These are phyloP conservation scores for Papilio gigon DNA, from an alignment of 2,888 invertebrate genomes.

Conservation along the genomic window DNA sequence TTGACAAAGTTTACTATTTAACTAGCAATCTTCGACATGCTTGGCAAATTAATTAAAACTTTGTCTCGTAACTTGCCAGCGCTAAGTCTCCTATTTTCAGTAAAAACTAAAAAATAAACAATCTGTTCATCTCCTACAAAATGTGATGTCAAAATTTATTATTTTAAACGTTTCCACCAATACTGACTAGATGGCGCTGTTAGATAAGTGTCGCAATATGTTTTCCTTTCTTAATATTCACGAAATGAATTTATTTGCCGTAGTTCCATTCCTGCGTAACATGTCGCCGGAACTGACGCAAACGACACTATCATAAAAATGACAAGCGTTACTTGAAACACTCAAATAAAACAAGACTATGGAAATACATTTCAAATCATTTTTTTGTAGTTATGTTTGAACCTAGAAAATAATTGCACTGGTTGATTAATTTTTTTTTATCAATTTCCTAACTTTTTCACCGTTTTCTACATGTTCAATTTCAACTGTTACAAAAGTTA, in stretches of 20 bases:
- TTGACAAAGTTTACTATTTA: constrained; percentile 22
- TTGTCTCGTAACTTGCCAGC: constrained; percentile 2
- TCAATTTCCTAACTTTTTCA: not conserved
- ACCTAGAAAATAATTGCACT: not conserved
- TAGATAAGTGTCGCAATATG: too few relatives aligned
- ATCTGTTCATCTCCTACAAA: too few relatives aligned
- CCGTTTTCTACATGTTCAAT: not conserved
- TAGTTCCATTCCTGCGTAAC: too few relatives aligned
- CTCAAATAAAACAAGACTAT: not conserved
- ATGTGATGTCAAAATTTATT: too few relatives aligned
- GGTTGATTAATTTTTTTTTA: not conserved
- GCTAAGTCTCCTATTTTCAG: not conserved
- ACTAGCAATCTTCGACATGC: constrained; percentile 28
- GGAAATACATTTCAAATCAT: not conserved
- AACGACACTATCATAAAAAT: too few relatives aligned
- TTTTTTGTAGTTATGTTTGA: not conserved
- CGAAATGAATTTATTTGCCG: too few relatives aligned
- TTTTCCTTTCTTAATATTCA: too few relatives aligned
- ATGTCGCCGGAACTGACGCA: too few relatives aligned
- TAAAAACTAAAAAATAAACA: too few relatives aligned
- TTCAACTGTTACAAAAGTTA: not conserved
- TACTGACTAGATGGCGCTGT: too few relatives aligned
- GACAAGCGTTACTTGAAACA: not conserved
- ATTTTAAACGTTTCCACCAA: too few relatives aligned
- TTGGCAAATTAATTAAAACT: constrained; percentile 28